A percentile compares a stretch with the other conserved stretches of the same genome.
phyloP scores from a whole-genome alignment of 2,797 vertebrate species.

The Carcharodon carcharias region DNA sequence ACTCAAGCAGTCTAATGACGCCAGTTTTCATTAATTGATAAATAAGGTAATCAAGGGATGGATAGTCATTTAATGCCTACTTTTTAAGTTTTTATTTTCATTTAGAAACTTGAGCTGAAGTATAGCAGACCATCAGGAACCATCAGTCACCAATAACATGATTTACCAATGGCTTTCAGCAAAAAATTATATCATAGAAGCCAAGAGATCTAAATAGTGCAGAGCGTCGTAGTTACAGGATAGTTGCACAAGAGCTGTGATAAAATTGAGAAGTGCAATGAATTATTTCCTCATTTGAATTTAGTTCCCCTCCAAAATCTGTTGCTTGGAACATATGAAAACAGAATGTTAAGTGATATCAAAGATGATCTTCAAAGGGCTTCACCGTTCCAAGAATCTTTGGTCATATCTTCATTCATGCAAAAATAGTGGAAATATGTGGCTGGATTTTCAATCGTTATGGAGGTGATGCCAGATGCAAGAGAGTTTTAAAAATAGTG shows the following conservation, averaged over 20 bases:
- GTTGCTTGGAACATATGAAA: neutral
- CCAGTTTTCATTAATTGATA: neutral
- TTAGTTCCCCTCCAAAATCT: neutral
- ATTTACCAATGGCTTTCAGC: neutral
- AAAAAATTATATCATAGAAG: neutral
- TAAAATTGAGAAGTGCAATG: neutral
- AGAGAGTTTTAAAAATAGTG: too few species aligned
- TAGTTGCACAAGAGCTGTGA: neutral
- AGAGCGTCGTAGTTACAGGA: neutral
- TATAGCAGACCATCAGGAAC: neutral
- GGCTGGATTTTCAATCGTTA: too few species aligned
- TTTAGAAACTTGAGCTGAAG: neutral
- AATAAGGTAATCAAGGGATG: neutral
- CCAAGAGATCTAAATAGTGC: neutral
- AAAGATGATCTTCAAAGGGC: neutral
- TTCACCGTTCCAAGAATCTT: neutral
- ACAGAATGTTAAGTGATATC: neutral
- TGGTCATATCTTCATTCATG: neutral
- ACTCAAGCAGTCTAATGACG: neutral
- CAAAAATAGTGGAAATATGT: neutral
- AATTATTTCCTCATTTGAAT: neutral
- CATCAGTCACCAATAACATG: neutral
- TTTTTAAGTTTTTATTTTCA: neutral
- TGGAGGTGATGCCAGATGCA: too few species aligned
- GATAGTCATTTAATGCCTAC: neutral